phyloP scores from a whole-genome alignment of 2,888 invertebrate species.

The Ommatoiulus sabulosus region DNA sequence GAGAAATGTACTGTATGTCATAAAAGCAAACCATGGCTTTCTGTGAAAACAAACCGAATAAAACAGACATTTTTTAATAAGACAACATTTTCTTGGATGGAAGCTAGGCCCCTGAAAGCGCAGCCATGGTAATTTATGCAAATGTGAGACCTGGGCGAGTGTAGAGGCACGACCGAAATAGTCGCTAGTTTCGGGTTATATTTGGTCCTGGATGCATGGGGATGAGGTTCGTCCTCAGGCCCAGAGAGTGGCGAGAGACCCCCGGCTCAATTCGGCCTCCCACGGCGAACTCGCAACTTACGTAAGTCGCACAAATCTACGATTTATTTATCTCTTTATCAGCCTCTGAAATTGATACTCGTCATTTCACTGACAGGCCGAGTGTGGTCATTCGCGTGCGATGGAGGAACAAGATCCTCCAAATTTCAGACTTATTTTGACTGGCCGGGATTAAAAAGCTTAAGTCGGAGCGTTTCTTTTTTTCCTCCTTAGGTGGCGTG shows the following conservation, averaged over 20 bases:
- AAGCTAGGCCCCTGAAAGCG: neutral
- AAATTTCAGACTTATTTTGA: neutral
- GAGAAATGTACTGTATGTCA: no score
- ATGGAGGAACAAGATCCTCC: neutral
- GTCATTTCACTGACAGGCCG: neutral
- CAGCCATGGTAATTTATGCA: neutral
- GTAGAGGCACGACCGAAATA: neutral
- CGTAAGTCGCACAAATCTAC: neutral
- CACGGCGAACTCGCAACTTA: neutral
- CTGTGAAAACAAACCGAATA: no score
- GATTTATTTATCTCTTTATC: neutral
- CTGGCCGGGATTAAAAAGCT: neutral
- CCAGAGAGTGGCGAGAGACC: neutral
- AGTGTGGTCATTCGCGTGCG: slow-evolving; percentile 4
- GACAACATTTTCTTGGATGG: neutral
- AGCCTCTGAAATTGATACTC: neutral
- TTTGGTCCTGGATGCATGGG: slow-evolving; percentile 40
- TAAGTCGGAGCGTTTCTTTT: no score
- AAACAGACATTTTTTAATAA: neutral
- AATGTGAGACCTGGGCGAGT: neutral
- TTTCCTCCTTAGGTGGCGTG: no score
- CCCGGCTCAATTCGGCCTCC: slow-evolving; percentile 24
- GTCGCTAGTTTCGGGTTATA: neutral
- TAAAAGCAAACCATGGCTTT: no score
- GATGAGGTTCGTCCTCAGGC: neutral